Conservation (phyloP, 2,797 vertebrate genomes). For the Sebastes cheni region DNA sequence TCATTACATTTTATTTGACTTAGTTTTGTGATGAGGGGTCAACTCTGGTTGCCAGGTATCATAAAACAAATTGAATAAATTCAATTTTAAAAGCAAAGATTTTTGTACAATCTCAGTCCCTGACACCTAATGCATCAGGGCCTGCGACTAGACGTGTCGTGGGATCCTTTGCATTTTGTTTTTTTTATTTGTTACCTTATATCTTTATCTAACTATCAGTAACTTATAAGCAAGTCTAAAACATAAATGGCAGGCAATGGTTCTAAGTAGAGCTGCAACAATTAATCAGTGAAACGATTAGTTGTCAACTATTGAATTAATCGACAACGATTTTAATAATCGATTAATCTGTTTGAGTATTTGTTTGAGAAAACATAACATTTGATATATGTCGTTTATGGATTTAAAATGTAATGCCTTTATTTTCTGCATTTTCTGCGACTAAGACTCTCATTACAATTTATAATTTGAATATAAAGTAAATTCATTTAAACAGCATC, state of each 20-base stretch:
- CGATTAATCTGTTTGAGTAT: too few relatives aligned
- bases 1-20: neutral
- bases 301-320: too few relatives aligned
- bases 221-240: too few relatives aligned
- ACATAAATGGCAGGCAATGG: too few relatives aligned
- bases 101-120: neutral
- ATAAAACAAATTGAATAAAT: neutral
- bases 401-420: neutral
- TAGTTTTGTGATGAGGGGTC: neutral
- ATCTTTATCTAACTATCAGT: neutral
- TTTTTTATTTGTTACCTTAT: neutral
- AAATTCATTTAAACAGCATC: neutral
- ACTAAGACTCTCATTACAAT: neutral
- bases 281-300: too few relatives aligned
- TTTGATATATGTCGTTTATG: neutral
- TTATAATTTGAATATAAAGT: neutral
- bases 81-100: neutral
- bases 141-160: too few relatives aligned
- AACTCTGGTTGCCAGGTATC: neutral
- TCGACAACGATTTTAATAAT: rapidly evolving
- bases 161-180: too few relatives aligned
- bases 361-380: neutral
- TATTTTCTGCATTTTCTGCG: neutral
- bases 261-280: too few relatives aligned
- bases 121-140: too few relatives aligned